Evolutionary conservation across 1,140 invertebrate genomes (phyloP), one percentile per base, ranked within the genome.

Genomic region (Rhizoglyphus robini): DNA sequence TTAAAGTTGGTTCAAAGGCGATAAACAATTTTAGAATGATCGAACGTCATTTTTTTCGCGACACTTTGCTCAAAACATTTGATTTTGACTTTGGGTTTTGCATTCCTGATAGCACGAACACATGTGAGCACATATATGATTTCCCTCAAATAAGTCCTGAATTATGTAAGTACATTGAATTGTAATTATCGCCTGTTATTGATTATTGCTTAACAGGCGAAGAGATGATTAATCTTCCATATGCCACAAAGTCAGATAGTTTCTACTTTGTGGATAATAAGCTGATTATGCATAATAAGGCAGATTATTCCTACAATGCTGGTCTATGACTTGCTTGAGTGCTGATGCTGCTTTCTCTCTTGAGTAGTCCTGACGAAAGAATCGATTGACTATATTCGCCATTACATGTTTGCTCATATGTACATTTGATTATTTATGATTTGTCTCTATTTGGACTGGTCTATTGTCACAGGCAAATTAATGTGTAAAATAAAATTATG

Each of bases 11-110:
- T 34, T 81, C 84, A 68, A 83, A 86, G 70, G 86, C 91, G 41
- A 88, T 98, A 0, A 91, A 89, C 69, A 92, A 93, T 74, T 98
- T 99, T 75, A 81, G 94, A 51, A 99, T 99, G 95, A 96, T 99
- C 70, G 95, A 99, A 75, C 84, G 90, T 31, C 94, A 98, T 75
- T 98, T 90, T 78, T 99, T 97, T 76, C 81, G 88, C 54, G 90
- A 98, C 71, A 86, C 84, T 65, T 76, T 96, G 49, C 80, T 99
- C 13, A 99, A 99, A 79, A 95, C 89, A n/a, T 99, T 98, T 79
- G 95, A 99, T 75, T 99, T 99, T 83, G 91, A 98, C 75, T 99
- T 99, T 82, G 94, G 94, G 49, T 99, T 96, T 77, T 97, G 94
- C 74, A 97, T 99, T 78, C 95, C 95, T 31, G 90, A 93, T 75